Conservation (phyloP, 2,113 vertebrate genomes). For the Clupea harengus region DNA sequence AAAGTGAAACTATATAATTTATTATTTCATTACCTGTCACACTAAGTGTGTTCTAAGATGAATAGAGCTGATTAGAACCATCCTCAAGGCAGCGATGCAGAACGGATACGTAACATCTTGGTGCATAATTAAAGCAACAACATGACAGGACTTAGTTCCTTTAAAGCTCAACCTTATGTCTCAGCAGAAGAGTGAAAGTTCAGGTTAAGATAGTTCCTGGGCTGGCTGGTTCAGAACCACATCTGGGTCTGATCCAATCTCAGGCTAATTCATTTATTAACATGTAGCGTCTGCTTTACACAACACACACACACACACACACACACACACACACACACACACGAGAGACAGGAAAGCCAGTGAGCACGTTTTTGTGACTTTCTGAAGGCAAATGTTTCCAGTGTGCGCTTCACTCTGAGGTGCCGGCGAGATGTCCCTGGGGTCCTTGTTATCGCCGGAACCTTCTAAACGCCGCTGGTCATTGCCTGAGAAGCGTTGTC, state of each 20-base stretch:
- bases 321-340: background rate
- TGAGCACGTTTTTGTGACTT: background rate
- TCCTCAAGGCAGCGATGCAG: background rate
- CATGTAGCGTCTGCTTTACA: too few relatives aligned
- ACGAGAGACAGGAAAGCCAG: background rate
- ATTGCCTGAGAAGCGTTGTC: background rate
- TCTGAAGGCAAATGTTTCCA: background rate
- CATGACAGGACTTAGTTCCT: background rate
- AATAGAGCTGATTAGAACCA: background rate
- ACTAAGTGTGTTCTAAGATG: background rate
- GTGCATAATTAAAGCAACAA: background rate
- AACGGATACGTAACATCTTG: background rate
- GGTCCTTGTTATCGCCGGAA: background rate
- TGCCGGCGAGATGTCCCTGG: background rate
- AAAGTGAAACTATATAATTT: background rate
- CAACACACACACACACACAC: conserved; percentile 25
- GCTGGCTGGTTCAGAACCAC: too few relatives aligned
- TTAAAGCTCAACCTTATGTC: background rate
- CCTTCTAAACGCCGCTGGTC: background rate
- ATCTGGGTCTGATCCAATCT: too few relatives aligned
- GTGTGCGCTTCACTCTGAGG: background rate
- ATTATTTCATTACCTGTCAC: background rate
- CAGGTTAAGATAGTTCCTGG: background rate
- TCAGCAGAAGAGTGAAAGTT: background rate
- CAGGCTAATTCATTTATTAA: too few relatives aligned